A percentile compares a stretch with the other conserved stretches of the same genome.
These are phyloP conservation scores for Ryuthela nishihirai DNA, from an alignment of 2,888 invertebrate genomes.

Conservation along the genomic window DNA sequence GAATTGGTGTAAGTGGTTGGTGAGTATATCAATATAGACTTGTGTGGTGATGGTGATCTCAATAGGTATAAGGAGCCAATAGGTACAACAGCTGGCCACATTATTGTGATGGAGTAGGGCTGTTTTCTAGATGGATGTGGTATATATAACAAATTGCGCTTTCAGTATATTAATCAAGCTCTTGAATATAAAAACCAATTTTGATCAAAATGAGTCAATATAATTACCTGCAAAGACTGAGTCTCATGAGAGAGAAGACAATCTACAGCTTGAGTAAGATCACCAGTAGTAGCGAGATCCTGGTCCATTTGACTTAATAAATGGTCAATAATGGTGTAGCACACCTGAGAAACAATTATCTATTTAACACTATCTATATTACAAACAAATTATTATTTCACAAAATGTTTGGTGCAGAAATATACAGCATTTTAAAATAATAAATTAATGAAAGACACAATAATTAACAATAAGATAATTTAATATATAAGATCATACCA, in stretches of 20 bases:
- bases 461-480: neutral
- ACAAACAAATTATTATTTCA: neutral
- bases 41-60: too few relatives aligned
- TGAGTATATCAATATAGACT: too few relatives aligned
- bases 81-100: too few relatives aligned
- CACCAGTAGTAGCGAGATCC: conserved; percentile 45
- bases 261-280: conserved; percentile 56
- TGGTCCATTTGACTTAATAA: conserved; percentile 68
- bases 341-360: conserved; percentile 55
- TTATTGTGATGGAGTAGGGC: too few relatives aligned
- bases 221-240: conserved; percentile 64
- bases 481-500: too few relatives aligned
- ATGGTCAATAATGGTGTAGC: conserved; percentile 73
- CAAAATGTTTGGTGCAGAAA: neutral
- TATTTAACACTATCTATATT: neutral
- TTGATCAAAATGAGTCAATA: too few relatives aligned
- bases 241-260: conserved; percentile 70
- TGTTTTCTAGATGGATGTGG: too few relatives aligned
- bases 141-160: too few relatives aligned
- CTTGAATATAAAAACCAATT: too few relatives aligned
- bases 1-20: too few relatives aligned
- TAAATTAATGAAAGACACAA: neutral
- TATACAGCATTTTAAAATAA: neutral
- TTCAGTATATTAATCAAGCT: too few relatives aligned
- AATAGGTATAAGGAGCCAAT: too few relatives aligned